Base-by-base conservation (phyloP, 2,888 invertebrate genomes). In the Lithophane leautieri region DNA sequence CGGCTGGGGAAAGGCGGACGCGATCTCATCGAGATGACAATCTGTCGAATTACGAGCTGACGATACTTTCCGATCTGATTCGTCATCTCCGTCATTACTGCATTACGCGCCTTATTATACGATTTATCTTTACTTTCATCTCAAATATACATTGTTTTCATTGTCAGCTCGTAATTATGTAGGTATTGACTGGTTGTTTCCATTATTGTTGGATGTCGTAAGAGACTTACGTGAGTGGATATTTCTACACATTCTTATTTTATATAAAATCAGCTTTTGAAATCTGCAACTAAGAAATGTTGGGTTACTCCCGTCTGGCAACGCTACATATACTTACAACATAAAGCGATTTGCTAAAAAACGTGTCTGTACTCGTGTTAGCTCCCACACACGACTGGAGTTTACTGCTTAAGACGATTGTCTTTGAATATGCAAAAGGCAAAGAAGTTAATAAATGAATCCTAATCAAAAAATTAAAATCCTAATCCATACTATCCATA, bases 21-120 rank as follows among this genome's bases (percentile, higher is more conserved):
- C 80, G 83, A 72, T 86, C 82, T 79, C 76, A 81, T 81, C 82
- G 82, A 85, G 88, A 86, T 79, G 79, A 73, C 86, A 85, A 84
- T 84, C 90, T 75, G 82, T 74, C 82, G 82, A 78, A 70, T 84
- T 80, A 86, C 76, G 81, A 83, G 86, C 73, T 73, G 82, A 28
- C 52, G 87, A 86, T 85, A 73, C 84, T 88, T 90, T 88, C 89
- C 89, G 90, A 89, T 89, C 89, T 86, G 88, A 86, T 87, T 89
- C 88, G 79, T 86, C 84, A 80, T 79, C 72, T 65, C 78, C 52
- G 73, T 76, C 81, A 89, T 90, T 85, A 88, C 73, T 71, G 67
- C 79, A 89, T 87, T 87, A 88, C 80, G 70, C 78, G 79, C 71
- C 66, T 81, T 80, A 83, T 83, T 82, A 85, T 60, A 79, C 54